Evolutionary conservation across 2,113 vertebrate genomes (phyloP), one percentile per base, ranked within the genome.

Genomic region (Caretta caretta): DNA sequence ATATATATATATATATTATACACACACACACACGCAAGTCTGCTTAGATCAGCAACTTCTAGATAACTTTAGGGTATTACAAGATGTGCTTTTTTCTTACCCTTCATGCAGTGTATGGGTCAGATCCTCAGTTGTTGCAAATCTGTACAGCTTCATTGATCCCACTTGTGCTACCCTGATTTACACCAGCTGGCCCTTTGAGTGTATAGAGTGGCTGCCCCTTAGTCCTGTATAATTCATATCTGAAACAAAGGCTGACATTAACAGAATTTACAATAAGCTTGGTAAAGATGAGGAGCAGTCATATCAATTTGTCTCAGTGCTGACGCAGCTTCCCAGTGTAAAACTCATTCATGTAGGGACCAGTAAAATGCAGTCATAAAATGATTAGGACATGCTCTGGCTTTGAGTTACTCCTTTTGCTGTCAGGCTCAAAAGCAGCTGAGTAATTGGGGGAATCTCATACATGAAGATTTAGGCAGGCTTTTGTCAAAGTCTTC

Each of bases 261-360:
- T 83, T 84, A 94, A 69, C 25, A 86, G 62, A 94, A 92, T 90
- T 87, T 92, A 84, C 53, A 88, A 69, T 79, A 87, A 90, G 9
- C 16, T 88, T 87, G 53, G 54, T 83, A 81, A 88, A 90, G 86
- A 81, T 80, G 59, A 95, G 65, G 42, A 95, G 72, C 81, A 92
- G 57, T 51, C 76, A 35, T 89, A 92, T 91, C 87, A 95, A 57
- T 83, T 96, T 95, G 86, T 88, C 38, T 65, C 79, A 50, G 46
- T 46, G 90, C 96, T 97, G 93, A 96, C 75, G 86, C 87, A 95
- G 92, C 90, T 91, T 90, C n/a, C 86, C 6, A 0, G 0, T 75
- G 51, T 27, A 95, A 93, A 91, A 69, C 79, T 90, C 42, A 78
- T 85, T 93, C 80, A 83, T 0, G 0, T 20, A 87, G 92, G 42